Evolutionary conservation across 1,140 invertebrate species (phyloP).

Genomic region (Diabrotica undecimpunctata): DNA sequence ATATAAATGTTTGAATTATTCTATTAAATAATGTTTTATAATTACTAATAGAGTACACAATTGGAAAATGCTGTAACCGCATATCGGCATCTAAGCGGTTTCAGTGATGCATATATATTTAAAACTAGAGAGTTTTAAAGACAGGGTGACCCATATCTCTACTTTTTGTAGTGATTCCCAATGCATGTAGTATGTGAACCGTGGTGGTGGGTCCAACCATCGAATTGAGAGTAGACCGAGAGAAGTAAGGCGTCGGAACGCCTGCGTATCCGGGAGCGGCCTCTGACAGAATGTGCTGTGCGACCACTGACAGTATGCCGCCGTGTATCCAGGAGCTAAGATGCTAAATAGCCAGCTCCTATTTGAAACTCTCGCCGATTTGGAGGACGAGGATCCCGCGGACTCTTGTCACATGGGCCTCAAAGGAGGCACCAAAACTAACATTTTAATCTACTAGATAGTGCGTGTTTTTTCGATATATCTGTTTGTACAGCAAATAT

Average conservation of each 20-base stretch:
- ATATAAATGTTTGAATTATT: no score
- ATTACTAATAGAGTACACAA: no score
- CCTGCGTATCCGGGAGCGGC: slow-evolving; percentile 13
- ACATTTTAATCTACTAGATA: slow-evolving; percentile 8
- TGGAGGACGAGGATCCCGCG: slow-evolving; percentile 12
- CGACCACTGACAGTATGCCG: slow-evolving; percentile 9
- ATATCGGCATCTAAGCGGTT: no score
- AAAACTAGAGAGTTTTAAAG: not conserved
- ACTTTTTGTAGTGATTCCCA: not conserved
- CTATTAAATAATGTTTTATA: no score
- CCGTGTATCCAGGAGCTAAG: slow-evolving; percentile 8
- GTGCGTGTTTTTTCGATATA: slow-evolving; percentile 13
- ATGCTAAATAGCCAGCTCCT: slow-evolving; percentile 10
- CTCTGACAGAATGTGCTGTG: not conserved
- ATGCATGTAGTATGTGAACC: not conserved
- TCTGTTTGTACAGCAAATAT: not conserved
- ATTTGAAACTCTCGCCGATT: slow-evolving; percentile 9
- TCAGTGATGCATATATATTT: no score
- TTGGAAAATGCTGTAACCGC: no score
- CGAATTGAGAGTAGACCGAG: not conserved
- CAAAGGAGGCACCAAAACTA: slow-evolving; percentile 13
- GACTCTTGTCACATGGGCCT: slow-evolving; percentile 12
- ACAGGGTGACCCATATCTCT: not conserved
- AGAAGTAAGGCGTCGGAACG: slow-evolving; percentile 4
- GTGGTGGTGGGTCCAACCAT: not conserved